Evolutionary conservation across 2,888 invertebrate species (phyloP).

Genomic region (Buathra laborator): DNA sequence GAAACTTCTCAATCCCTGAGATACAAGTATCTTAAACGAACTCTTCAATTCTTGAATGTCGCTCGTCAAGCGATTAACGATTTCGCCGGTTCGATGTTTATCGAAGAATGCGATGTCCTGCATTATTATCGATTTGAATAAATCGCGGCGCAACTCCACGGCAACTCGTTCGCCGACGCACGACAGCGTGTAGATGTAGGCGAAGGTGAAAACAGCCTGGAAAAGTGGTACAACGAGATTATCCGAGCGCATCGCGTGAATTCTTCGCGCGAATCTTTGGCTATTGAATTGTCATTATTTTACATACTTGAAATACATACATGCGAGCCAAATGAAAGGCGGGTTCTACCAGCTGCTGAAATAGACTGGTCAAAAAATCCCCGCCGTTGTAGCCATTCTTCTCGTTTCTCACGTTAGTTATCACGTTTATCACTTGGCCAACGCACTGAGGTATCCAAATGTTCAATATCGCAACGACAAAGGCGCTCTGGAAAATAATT

Average conservation of each 20-base stretch:
- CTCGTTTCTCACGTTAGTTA: slow-evolving; percentile 87
- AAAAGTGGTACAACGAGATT: too few relatives aligned
- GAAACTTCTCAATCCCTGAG: slow-evolving; percentile 94
- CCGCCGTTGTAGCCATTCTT: slow-evolving; percentile 80
- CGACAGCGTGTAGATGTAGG: slow-evolving; percentile 95
- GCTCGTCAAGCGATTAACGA: slow-evolving; percentile 95
- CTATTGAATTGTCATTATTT: slow-evolving; percentile 16
- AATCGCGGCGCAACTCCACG: slow-evolving; percentile 91
- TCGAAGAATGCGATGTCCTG: slow-evolving; percentile 98
- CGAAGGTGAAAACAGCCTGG: slow-evolving; percentile 94
- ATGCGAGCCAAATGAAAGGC: slow-evolving; percentile 89
- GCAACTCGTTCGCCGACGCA: slow-evolving; percentile 96
- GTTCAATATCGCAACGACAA: slow-evolving; percentile 94
- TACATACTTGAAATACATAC: slow-evolving; percentile 91
- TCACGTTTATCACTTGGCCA: slow-evolving; percentile 93
- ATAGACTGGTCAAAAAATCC: slow-evolving; percentile 85
- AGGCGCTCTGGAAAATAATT: slow-evolving; percentile 90
- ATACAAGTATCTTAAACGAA: slow-evolving; percentile 96
- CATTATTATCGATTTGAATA: slow-evolving; percentile 93
- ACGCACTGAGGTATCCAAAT: slow-evolving; percentile 95
- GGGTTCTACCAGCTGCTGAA: slow-evolving; percentile 89
- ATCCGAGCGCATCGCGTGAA: too few relatives aligned
- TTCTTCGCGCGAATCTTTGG: too few relatives aligned
- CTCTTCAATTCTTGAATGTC: slow-evolving; percentile 99
- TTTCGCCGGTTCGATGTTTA: slow-evolving; percentile 95